Percentiles rank a stretch among this genome's conserved stretches.
phyloP scores from a whole-genome alignment of 2,113 vertebrate genomes.

The Burhinus bistriatus region DNA sequence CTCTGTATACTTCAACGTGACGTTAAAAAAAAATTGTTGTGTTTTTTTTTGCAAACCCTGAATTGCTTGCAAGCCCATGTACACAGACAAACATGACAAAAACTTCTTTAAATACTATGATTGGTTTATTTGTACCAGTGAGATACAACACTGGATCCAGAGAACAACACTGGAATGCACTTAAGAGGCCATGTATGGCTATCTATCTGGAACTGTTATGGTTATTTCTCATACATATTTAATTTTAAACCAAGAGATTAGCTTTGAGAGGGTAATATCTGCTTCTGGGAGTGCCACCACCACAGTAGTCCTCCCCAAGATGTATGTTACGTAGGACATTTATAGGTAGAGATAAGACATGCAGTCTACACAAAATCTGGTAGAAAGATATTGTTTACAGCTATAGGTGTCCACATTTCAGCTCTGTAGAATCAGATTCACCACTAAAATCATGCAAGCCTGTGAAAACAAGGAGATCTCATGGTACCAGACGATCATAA shows the following conservation, averaged over 20 bases:
- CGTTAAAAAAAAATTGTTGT: neutral
- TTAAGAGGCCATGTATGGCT: neutral
- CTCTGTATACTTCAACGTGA: neutral
- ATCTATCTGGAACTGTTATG: neutral
- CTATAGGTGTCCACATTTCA: neutral
- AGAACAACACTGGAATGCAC: neutral
- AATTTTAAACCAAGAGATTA: neutral
- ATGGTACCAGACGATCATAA: neutral
- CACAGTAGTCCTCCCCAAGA: neutral
- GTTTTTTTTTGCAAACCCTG: neutral
- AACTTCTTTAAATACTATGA: neutral
- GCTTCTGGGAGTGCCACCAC: neutral
- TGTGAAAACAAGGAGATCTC: neutral
- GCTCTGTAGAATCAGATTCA: neutral
- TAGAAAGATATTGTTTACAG: neutral
- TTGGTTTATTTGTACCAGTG: neutral
- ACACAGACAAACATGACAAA: neutral
- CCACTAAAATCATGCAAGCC: neutral
- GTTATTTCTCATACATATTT: neutral
- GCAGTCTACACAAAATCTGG: neutral
- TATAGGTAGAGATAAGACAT: neutral
- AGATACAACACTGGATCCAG: neutral
- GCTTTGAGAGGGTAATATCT: neutral
- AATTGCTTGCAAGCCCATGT: neutral
- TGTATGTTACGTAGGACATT: neutral